Percentiles rank a stretch among this genome's conserved stretches.
phyloP scores from a whole-genome alignment of 2,888 invertebrate genomes.

The Patella depressa region DNA sequence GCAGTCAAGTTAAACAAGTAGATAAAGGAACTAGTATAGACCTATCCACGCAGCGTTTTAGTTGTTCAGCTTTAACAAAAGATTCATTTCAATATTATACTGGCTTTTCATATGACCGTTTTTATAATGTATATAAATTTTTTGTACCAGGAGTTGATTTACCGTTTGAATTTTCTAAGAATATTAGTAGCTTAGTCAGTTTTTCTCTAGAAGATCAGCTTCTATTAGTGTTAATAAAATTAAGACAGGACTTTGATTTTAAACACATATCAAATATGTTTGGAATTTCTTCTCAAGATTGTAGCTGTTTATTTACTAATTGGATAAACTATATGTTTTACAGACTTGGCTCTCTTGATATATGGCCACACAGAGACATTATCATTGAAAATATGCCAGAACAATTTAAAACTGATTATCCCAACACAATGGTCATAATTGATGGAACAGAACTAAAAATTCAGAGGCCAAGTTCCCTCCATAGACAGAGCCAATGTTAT shows the following conservation, averaged over 20 bases:
- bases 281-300: background rate
- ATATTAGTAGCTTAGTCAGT: background rate
- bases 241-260: background rate
- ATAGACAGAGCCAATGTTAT: conserved; percentile 20
- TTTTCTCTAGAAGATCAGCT: background rate
- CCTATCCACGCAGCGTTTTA: background rate
- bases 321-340: conserved; percentile 1
- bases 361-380: background rate
- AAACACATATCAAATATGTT: background rate
- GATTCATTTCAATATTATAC: background rate
- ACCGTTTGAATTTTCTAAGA: background rate
- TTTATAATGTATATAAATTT: background rate
- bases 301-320: background rate
- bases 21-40: background rate
- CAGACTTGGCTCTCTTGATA: background rate
- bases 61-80: background rate
- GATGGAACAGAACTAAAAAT: conserved; percentile 12
- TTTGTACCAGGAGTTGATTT: background rate
- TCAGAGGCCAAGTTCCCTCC: conserved; percentile 12
- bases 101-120: background rate
- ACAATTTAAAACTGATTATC: background rate
- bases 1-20: background rate
- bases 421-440: conserved; percentile 12
- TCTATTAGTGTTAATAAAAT: background rate
- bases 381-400: background rate